A percentile compares a stretch with the other conserved stretches of the same genome.
Conservation (phyloP, 2,797 vertebrate species). For the Enteromius radiatus region DNA sequence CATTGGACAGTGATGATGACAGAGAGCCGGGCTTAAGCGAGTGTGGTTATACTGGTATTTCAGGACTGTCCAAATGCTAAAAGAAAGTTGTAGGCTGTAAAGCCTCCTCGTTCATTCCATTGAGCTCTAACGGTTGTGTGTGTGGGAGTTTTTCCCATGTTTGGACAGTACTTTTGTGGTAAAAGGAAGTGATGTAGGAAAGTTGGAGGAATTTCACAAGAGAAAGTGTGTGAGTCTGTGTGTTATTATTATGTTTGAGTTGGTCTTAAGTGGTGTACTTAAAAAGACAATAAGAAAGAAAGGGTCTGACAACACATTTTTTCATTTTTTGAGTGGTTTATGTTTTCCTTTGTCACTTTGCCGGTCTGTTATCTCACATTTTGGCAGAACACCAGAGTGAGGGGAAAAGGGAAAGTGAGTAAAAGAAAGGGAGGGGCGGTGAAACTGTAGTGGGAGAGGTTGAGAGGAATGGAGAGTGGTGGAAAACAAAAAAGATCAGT, state of each 20-base stretch:
- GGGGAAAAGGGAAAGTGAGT: conserved; percentile 49
- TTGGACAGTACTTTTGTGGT: conserved; percentile 21
- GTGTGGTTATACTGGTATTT: conserved; percentile 21
- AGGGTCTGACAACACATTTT: conserved; percentile 29
- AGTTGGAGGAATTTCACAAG: neutral
- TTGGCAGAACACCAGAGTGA: conserved; percentile 49
- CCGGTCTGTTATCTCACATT: conserved; percentile 48
- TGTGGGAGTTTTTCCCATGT: conserved; percentile 40
- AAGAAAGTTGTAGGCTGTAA: neutral
- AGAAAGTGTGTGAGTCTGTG: conserved; percentile 17
- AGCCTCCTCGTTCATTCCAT: conserved; percentile 21
- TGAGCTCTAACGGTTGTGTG: neutral
- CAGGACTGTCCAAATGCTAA: neutral
- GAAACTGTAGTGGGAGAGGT: conserved; percentile 51
- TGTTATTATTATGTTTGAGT: neutral
- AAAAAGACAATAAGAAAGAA: neutral
- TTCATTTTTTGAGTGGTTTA: conserved; percentile 47
- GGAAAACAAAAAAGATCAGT: conserved; percentile 47
- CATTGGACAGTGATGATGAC: neutral
- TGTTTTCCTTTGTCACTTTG: conserved; percentile 57
- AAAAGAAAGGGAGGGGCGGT: conserved; percentile 17
- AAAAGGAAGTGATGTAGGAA: conserved; percentile 25
- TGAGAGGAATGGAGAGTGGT: conserved; percentile 38
- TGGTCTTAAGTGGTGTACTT: neutral
- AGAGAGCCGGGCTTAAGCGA: neutral